phyloP scores from a whole-genome alignment of 2,888 invertebrate species.

The Elgonia sp. region DNA sequence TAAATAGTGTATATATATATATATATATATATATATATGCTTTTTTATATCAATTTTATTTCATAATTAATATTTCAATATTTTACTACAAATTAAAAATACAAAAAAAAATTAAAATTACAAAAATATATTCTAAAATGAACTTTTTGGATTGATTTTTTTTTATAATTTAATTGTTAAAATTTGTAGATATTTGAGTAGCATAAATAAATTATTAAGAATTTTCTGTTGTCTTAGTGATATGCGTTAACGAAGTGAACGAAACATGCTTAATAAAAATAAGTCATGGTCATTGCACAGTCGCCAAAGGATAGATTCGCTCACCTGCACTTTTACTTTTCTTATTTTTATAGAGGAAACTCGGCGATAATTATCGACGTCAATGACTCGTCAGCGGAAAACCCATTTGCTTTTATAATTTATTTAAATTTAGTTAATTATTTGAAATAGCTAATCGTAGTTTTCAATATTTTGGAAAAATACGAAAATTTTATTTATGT shows the following conservation, averaged over 20 bases:
- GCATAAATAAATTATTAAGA: conserved; percentile 3
- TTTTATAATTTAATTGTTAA: too few relatives aligned
- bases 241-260: conserved; percentile 62
- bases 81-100: too few relatives aligned
- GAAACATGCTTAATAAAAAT: conserved; percentile 75
- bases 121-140: too few relatives aligned
- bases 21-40: too few relatives aligned
- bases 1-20: too few relatives aligned
- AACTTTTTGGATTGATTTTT: too few relatives aligned
- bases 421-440: background rate
- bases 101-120: too few relatives aligned
- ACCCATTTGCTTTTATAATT: conserved; percentile 34
- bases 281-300: conserved; percentile 79
- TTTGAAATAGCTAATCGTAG: too few relatives aligned
- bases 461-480: conserved; percentile 8
- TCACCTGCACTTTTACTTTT: conserved; percentile 76
- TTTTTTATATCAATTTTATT: too few relatives aligned
- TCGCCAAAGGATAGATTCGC: conserved; percentile 63
- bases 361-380: conserved; percentile 35
- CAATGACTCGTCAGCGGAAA: conserved; percentile 58
- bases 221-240: conserved; percentile 1
- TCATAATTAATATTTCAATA: too few relatives aligned
- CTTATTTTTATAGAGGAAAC: conserved; percentile 63
- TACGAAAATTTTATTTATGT: too few relatives aligned
- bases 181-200: background rate